Conservation (phyloP, 2,113 vertebrate species). For the Sarotherodon lohbergeri region DNA sequence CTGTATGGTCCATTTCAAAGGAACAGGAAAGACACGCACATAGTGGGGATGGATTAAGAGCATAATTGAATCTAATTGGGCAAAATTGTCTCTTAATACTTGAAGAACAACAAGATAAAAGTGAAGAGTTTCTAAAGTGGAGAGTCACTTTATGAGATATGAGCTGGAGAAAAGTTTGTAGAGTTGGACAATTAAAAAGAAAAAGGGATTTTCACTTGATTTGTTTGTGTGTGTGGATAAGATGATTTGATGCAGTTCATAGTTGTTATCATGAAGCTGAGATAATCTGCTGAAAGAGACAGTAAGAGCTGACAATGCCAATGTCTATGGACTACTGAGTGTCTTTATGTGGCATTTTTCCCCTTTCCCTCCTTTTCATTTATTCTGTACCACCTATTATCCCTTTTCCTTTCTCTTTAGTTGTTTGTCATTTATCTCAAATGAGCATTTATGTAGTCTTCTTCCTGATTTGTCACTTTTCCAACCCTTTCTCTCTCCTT, state of each 20-base stretch:
- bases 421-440: background rate
- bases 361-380: background rate
- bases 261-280: background rate
- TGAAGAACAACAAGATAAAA: background rate
- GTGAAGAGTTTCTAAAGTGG: background rate
- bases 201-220: background rate
- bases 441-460: background rate
- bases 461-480: background rate
- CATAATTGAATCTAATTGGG: conserved; percentile 32
- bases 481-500: background rate
- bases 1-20: background rate
- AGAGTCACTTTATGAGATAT: background rate
- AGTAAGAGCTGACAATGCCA: background rate
- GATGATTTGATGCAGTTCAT: background rate
- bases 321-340: background rate
- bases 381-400: background rate
- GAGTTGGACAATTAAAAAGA: background rate
- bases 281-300: background rate
- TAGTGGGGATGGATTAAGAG: background rate
- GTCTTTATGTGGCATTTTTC: background rate
- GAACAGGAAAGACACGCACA: background rate
- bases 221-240: background rate
- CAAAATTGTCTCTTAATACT: background rate
- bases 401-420: background rate
- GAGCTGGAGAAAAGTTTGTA: background rate